A percentile compares a stretch with the other conserved stretches of the same genome.
Evolutionary conservation across 1,140 invertebrate species (phyloP).

Genomic region (Rhyzopertha dominica): DNA sequence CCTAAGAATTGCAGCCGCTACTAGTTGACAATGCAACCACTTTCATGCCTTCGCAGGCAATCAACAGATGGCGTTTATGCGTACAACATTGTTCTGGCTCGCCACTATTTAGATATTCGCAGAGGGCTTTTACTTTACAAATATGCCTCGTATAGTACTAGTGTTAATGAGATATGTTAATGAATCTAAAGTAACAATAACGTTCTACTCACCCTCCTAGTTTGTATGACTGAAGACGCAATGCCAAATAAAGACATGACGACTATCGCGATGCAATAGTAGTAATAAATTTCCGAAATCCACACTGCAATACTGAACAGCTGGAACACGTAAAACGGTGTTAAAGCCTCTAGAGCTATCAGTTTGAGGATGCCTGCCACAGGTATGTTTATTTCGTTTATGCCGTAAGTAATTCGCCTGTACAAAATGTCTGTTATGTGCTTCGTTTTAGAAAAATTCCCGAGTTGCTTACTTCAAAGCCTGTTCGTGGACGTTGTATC

Average conservation of each 20-base stretch:
- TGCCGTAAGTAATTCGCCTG: slow-evolving; percentile 71
- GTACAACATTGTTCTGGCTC: no score
- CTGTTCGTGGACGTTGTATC: slow-evolving; percentile 52
- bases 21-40: no score
- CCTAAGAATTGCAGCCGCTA: no score
- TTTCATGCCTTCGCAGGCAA: no score
- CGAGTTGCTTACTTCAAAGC: slow-evolving; percentile 43
- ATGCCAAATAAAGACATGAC: slow-evolving; percentile 84
- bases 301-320: slow-evolving; percentile 77
- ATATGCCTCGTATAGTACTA: no score
- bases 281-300: slow-evolving; percentile 76
- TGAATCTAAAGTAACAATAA: no score
- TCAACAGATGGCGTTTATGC: no score
- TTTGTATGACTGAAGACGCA: slow-evolving; percentile 75
- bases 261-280: slow-evolving; percentile 81
- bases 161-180: neutral
- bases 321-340: slow-evolving; percentile 97
- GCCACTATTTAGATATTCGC: slow-evolving; percentile 3
- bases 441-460: neutral
- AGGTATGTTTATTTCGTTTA: slow-evolving; percentile 75
- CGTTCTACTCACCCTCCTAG: slow-evolving; percentile 69
- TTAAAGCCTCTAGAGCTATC: slow-evolving; percentile 75
- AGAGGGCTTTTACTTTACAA: slow-evolving; percentile 7
- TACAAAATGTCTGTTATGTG: slow-evolving; percentile 22
- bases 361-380: slow-evolving; percentile 66